These are phyloP conservation scores for Zaprionus gabonicus DNA, from an alignment of 1,140 invertebrate species.

Conservation along the genomic window DNA sequence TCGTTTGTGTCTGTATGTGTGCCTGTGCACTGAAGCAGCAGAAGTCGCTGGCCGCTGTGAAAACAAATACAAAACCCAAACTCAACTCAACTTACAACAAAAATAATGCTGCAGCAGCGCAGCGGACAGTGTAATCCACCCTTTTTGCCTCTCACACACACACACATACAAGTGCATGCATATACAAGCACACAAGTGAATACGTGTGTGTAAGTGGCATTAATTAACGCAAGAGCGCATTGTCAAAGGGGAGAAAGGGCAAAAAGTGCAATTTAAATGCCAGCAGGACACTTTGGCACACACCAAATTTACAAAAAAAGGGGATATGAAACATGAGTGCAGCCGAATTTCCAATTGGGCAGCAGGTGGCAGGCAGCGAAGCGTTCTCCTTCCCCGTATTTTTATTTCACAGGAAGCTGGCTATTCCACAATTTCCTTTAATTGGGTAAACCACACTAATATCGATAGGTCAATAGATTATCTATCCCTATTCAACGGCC, in stretches of 20 bases:
- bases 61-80: slow-evolving; percentile 69
- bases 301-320: slow-evolving; percentile 41
- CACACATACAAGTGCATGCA: slow-evolving; percentile 21
- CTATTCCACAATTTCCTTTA: background rate
- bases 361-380: slow-evolving; percentile 60
- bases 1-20: slow-evolving; percentile 19
- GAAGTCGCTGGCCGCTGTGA: slow-evolving; percentile 73
- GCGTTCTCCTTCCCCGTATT: background rate
- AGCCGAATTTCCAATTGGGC: slow-evolving; percentile 56
- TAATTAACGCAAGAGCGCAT: slow-evolving; percentile 69
- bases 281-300: slow-evolving; percentile 53
- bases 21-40: slow-evolving; percentile 73
- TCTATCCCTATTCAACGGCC: background rate
- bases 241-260: slow-evolving; percentile 56
- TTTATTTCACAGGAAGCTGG: slow-evolving; percentile 17
- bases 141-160: slow-evolving; percentile 35
- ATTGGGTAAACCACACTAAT: background rate
- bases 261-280: slow-evolving; percentile 73
- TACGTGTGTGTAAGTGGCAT: slow-evolving; percentile 61
- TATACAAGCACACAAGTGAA: slow-evolving; percentile 19
- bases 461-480: background rate
- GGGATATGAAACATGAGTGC: slow-evolving; percentile 59
- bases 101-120: slow-evolving; percentile 53
- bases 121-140: slow-evolving; percentile 67
- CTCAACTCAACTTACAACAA: slow-evolving; percentile 46